These are phyloP conservation scores for Tetropium fuscum DNA, from an alignment of 2,888 invertebrate species.

Conservation along the genomic window DNA sequence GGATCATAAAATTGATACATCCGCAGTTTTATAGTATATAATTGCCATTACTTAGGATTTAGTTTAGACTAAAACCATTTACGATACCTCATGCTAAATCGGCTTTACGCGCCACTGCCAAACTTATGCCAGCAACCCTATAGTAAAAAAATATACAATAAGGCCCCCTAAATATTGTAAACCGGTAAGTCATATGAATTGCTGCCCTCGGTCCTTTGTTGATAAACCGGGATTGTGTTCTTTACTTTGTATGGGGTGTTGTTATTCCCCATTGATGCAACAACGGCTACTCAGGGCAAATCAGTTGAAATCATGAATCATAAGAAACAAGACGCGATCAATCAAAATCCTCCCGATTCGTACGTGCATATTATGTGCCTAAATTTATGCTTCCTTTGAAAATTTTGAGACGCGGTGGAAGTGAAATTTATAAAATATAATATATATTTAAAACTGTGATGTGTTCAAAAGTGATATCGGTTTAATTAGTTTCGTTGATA, in stretches of 20 bases:
- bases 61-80: no score
- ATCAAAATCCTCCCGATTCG: slow-evolving; percentile 49
- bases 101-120: slow-evolving; percentile 31
- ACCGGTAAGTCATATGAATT: slow-evolving; percentile 53
- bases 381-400: no score
- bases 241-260: slow-evolving; percentile 56
- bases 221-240: slow-evolving; percentile 48
- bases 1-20: no score
- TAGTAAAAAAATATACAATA: slow-evolving; percentile 51
- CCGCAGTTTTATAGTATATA: no score
- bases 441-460: no score
- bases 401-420: no score
- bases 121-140: slow-evolving; percentile 39
- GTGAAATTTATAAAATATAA: no score
- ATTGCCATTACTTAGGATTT: no score
- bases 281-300: slow-evolving; percentile 51
- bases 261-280: slow-evolving; percentile 57
- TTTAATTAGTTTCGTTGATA: no score
- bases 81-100: no score
- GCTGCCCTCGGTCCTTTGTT: slow-evolving; percentile 43
- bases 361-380: no score
- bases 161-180: slow-evolving; percentile 56
- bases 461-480: no score
- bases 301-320: slow-evolving; percentile 59
- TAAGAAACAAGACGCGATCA: slow-evolving; percentile 49